These are phyloP conservation scores for Anableps anableps DNA, from an alignment of 2,797 vertebrate species.

Conservation along the genomic window DNA sequence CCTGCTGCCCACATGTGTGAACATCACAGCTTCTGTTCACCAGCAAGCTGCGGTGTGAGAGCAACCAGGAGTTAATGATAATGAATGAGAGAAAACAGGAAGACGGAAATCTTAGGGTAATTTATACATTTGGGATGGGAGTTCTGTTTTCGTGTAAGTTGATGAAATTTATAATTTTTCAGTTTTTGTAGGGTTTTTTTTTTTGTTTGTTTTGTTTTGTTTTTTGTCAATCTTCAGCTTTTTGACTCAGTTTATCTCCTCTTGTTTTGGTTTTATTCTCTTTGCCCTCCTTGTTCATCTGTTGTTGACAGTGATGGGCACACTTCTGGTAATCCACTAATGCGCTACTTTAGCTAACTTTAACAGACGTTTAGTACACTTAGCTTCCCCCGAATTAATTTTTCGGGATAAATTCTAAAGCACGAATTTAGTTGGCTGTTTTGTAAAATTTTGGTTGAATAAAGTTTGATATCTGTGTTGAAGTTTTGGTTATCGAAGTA, in stretches of 20 bases:
- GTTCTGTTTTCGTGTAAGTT: constrained; percentile 34
- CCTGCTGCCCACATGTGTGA: constrained; percentile 46
- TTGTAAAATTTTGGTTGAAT: no score
- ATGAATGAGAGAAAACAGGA: constrained; percentile 37
- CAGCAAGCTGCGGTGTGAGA: constrained; percentile 35
- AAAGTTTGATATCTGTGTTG: no score
- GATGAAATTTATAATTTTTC: constrained; percentile 46
- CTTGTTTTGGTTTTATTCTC: background rate
- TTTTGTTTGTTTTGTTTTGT: constrained; percentile 14
- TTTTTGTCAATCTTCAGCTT: constrained; percentile 11
- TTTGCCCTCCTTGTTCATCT: background rate
- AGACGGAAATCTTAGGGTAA: constrained; percentile 27
- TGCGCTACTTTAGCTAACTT: no score
- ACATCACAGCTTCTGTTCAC: constrained; percentile 21
- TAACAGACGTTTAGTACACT: no score
- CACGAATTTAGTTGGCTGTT: no score
- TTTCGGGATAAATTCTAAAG: no score
- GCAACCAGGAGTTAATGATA: constrained; percentile 26
- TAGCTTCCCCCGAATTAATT: no score
- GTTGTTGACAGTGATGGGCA: no score
- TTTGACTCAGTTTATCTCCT: constrained; percentile 17
- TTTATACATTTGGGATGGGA: constrained; percentile 51
- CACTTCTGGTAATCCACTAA: no score
- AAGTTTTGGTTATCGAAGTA: no score
- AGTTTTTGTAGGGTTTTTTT: constrained; percentile 24